phyloP scores from a whole-genome alignment of 2,797 vertebrate genomes.

The Takifugu rubripes region DNA sequence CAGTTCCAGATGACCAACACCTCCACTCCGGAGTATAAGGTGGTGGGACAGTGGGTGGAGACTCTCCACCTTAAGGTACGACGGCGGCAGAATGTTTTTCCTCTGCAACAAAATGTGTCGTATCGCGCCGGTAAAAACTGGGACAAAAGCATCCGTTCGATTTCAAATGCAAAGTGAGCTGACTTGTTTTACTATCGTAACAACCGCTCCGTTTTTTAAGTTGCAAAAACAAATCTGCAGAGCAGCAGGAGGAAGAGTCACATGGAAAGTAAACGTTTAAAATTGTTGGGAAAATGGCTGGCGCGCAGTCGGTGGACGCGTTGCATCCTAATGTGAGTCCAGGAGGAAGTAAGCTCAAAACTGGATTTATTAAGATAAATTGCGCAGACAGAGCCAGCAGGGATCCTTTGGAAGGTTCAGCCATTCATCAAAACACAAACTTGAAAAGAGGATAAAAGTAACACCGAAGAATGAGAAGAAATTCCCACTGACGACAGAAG shows the following conservation, averaged over 20 bases:
- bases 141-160: constrained; percentile 29
- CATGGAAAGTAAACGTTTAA: constrained; percentile 12
- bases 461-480: too few species aligned
- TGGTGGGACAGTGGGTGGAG: constrained; percentile 94
- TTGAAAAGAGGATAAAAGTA: too few species aligned
- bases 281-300: constrained; percentile 11
- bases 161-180: constrained; percentile 32
- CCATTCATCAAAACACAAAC: constrained; percentile 12
- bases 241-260: neutral
- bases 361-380: constrained; percentile 16
- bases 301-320: constrained; percentile 1
- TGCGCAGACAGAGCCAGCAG: neutral
- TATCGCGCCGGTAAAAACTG: neutral
- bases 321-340: constrained; percentile 11
- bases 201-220: constrained; percentile 35
- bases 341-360: constrained; percentile 2
- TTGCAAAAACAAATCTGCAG: constrained; percentile 28
- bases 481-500: too few species aligned
- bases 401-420: constrained; percentile 14
- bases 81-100: too few species aligned
- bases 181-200: constrained; percentile 26
- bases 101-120: neutral
- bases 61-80: constrained; percentile 92
- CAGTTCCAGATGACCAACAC: constrained; percentile 93
- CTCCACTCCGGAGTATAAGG: constrained; percentile 82